Conservation (phyloP, 2,888 invertebrate species). For the Calephelis perditalis region DNA sequence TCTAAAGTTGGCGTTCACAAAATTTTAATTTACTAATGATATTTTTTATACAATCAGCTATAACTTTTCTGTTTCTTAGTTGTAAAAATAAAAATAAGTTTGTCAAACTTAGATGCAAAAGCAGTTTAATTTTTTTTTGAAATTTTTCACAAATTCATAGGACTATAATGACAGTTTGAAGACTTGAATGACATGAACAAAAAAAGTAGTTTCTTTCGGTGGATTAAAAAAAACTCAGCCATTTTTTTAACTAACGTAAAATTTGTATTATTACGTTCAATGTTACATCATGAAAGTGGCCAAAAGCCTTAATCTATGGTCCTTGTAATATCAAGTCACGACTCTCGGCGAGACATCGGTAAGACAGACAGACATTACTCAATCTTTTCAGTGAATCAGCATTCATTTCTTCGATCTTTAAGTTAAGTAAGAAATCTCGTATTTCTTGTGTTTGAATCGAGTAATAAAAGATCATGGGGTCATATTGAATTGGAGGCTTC, state of each 20-base stretch:
- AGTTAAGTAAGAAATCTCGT: slow-evolving; percentile 2
- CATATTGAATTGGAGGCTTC: not conserved
- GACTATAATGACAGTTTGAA: no score
- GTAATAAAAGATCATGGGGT: slow-evolving; percentile 7
- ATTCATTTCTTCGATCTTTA: not conserved
- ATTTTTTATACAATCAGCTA: no score
- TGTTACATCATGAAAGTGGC: not conserved
- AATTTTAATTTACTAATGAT: no score
- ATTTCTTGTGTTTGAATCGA: slow-evolving; percentile 1
- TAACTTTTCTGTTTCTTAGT: no score
- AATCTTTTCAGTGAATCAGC: slow-evolving; percentile 6
- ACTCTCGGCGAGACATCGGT: slow-evolving; percentile 5
- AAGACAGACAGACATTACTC: slow-evolving; percentile 5
- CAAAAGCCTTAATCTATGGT: not conserved
- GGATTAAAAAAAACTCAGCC: not conserved
- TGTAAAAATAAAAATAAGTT: no score
- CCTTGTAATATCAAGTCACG: slow-evolving; percentile 5
- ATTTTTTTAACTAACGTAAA: not conserved
- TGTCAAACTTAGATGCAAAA: no score
- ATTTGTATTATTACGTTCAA: not conserved
- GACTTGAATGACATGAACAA: no score
- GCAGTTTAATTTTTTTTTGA: no score
- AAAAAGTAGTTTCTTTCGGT: not conserved
- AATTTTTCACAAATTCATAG: no score
- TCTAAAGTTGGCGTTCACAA: no score